Evolutionary conservation across 2,797 vertebrate species (phyloP).

Genomic region (Poeciliopsis infans): DNA sequence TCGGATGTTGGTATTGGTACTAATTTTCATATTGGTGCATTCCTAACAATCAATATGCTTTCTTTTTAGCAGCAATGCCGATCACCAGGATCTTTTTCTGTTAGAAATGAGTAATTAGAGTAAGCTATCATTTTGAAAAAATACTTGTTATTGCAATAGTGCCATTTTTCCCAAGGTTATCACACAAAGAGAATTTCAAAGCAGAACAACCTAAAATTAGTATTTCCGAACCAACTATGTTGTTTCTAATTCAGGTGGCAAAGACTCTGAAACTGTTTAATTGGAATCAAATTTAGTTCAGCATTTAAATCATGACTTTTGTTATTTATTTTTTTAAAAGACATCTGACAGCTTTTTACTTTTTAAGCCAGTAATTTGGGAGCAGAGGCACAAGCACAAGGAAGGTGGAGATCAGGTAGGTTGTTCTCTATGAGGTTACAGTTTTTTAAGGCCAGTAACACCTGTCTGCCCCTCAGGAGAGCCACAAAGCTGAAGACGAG

Average conservation of each 20-base stretch:
- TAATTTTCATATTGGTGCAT: too few species aligned
- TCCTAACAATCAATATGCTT: not conserved
- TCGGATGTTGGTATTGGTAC: too few species aligned
- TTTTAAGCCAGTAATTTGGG: constrained; percentile 35
- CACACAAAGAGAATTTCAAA: not conserved
- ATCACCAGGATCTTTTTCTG: not conserved
- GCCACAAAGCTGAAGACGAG: constrained; percentile 44
- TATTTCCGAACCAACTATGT: not conserved
- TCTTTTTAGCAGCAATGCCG: not conserved
- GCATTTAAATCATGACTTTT: not conserved
- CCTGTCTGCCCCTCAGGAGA: constrained; percentile 72
- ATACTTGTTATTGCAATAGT: not conserved
- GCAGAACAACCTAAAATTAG: not conserved
- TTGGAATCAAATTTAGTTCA: not conserved
- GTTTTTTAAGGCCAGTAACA: constrained; percentile 67
- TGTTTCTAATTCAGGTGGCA: not conserved
- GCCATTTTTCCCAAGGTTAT: not conserved
- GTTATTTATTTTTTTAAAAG: not conserved
- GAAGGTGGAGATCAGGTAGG: constrained; percentile 50
- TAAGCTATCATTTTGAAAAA: not conserved
- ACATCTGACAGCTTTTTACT: constrained; percentile 25
- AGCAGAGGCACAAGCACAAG: constrained; percentile 27
- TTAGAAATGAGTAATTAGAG: not conserved
- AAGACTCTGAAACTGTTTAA: not conserved
- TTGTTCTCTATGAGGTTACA: constrained; percentile 56